Conservation (phyloP, 2,113 vertebrate species). For the Actenoides hombroni region DNA sequence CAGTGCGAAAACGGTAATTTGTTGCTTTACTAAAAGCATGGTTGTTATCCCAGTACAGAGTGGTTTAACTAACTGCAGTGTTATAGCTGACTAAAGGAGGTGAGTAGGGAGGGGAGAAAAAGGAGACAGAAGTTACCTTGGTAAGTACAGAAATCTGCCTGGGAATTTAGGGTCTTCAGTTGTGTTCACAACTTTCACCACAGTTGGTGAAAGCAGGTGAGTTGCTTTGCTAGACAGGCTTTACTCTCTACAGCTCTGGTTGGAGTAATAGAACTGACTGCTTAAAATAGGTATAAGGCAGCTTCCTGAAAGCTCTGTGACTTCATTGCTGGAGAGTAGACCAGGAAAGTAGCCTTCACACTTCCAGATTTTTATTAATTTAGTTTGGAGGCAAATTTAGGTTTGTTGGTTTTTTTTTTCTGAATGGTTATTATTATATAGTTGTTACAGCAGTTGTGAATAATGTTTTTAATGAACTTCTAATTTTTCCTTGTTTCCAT, state of each 20-base stretch:
- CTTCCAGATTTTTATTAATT: neutral
- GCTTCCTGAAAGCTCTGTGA: neutral
- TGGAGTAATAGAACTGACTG: neutral
- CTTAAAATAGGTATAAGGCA: neutral
- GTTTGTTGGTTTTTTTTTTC: neutral
- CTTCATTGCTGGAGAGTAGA: neutral
- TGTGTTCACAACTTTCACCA: neutral
- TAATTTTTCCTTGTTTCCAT: neutral
- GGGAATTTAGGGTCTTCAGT: neutral
- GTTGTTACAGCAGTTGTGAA: neutral
- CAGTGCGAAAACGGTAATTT: constrained; percentile 79
- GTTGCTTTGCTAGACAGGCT: neutral
- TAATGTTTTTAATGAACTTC: neutral
- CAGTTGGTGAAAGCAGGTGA: neutral
- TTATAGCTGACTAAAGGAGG: neutral
- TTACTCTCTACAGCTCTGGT: neutral
- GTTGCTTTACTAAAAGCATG: neutral
- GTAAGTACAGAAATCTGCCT: neutral
- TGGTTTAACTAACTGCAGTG: neutral
- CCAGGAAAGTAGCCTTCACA: neutral
- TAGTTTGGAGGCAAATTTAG: neutral
- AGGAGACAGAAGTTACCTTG: neutral
- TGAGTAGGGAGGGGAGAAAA: neutral
- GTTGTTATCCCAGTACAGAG: neutral
- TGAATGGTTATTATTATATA: neutral